These are phyloP conservation scores for Tursiops truncatus DNA, from an alignment of 2,113 vertebrate species.

Conservation along the genomic window DNA sequence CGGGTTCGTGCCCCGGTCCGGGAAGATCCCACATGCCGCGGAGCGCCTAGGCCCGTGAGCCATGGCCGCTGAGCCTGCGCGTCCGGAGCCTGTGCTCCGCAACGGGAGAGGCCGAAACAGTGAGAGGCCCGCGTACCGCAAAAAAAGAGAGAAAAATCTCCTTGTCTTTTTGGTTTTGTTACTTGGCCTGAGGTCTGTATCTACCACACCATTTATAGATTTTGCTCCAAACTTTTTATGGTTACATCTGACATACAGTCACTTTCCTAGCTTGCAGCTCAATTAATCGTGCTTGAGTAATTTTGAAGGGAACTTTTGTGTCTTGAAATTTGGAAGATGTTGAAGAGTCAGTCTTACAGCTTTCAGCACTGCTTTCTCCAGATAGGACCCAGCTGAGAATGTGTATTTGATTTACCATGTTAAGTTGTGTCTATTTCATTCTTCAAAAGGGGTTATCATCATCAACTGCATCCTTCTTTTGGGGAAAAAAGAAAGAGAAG, in stretches of 20 bases:
- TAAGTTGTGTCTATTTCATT: not conserved
- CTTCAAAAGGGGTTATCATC: not conserved
- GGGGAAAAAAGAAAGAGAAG: not conserved
- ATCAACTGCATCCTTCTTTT: not conserved
- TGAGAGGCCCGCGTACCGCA: no score
- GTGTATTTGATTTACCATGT: not conserved
- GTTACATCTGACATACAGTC: slow-evolving; percentile 7
- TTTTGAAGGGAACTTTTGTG: slow-evolving; percentile 6
- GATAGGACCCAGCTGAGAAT: not conserved
- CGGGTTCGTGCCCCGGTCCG: no score
- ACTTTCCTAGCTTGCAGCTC: not conserved
- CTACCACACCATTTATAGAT: not conserved
- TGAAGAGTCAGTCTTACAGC: not conserved
- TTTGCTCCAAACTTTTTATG: slow-evolving; percentile 22
- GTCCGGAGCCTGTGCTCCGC: no score
- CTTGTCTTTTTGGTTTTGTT: not conserved
- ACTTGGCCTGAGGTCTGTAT: not conserved
- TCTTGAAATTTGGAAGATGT: not conserved
- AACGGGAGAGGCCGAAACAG: no score
- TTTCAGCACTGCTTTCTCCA: slow-evolving; percentile 9
- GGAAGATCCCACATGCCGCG: no score
- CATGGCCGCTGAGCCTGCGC: no score
- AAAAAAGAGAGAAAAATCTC: not conserved
- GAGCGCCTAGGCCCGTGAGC: no score
- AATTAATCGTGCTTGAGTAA: slow-evolving; percentile 33